Base-by-base conservation (phyloP, 2,797 vertebrate genomes). In the Gymnocypris eckloni region DNA sequence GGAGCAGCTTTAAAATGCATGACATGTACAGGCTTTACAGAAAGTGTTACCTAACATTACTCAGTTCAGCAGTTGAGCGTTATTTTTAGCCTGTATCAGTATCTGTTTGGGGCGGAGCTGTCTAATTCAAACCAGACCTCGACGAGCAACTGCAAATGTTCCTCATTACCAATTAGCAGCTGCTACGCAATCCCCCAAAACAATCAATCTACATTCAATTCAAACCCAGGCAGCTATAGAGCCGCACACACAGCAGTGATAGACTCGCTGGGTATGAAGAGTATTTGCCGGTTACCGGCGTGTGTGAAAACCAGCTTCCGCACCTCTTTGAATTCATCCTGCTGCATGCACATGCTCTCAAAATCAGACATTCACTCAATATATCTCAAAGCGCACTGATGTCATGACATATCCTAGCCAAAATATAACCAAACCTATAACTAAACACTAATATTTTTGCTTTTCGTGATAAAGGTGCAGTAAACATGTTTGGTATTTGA, bases 101-200 rank as follows among this genome's bases (percentile, higher is more conserved):
- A 66, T 76, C 82, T 64, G 82, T 83, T 73, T 64, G 39, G 77
- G 84, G 84, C 5, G 77, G 84, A 80, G 77, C 52, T 43, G 28
- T 75, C 69, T 86, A 80, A 86, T 81, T 86, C 78, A 75, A 78
- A 64, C 78, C 84, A 86, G 84, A 73, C 76, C 39, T 50, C 45
- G 20, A 45, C 7, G 3, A 25, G 79, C 20, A 39, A 81, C 79
- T 73, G 81, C 69, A 86, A 85, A 86, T 86, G 54, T 73, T 86
- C 78, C 78, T 86, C 69, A 80, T 86, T 81, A 86, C 28, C 56
- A 75, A 86, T 81, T 73, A 81, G 25, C 78, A 86, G 84, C 78
- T 81, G 84, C 84, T 81, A 80, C n/a, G 4, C 76, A 85, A 71
- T 50, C 64, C 39, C 50, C 37, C 9, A 33, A 70, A 86, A 73